A percentile compares a stretch with the other conserved stretches of the same genome.
Conservation (phyloP, 2,113 vertebrate species). For the Paradoxurus hermaphroditus region DNA sequence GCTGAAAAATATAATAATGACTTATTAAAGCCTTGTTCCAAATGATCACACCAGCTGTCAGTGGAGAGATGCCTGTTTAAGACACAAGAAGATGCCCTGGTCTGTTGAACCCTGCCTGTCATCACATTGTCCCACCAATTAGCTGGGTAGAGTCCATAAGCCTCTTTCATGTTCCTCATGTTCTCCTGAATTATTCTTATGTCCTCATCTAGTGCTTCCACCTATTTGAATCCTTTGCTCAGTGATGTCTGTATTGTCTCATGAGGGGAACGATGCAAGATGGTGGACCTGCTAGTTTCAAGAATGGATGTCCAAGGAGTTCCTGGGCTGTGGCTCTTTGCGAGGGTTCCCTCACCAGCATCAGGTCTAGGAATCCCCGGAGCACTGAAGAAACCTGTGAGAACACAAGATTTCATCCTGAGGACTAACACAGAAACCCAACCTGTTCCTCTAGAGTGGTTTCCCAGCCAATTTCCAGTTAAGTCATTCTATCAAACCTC, state of each 20-base stretch:
- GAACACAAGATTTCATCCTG: not conserved
- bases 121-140: not conserved
- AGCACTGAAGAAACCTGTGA: constrained; percentile 93
- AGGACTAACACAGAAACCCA: fast-evolving
- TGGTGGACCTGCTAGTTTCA: constrained; percentile 94
- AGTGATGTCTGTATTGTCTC: constrained; percentile 97
- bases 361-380: constrained; percentile 94
- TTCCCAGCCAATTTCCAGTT: not conserved
- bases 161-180: not conserved
- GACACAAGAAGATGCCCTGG: constrained; percentile 58
- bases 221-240: constrained; percentile 62
- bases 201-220: not conserved
- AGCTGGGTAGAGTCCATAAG: constrained; percentile 52
- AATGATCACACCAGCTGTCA: not conserved
- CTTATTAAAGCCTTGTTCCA: constrained; percentile 51
- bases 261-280: constrained; percentile 98
- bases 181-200: not conserved
- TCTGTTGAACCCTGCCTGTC: constrained; percentile 45
- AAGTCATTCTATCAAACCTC: not conserved
- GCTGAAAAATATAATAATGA: constrained; percentile 57
- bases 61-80: constrained; percentile 62
- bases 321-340: constrained; percentile 96
- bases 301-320: constrained; percentile 94
- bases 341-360: constrained; percentile 96
- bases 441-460: too few species aligned